A percentile compares a stretch with the other conserved stretches of the same genome.
phyloP scores from a whole-genome alignment of 2,888 invertebrate genomes.

The Trichacis sp. region DNA sequence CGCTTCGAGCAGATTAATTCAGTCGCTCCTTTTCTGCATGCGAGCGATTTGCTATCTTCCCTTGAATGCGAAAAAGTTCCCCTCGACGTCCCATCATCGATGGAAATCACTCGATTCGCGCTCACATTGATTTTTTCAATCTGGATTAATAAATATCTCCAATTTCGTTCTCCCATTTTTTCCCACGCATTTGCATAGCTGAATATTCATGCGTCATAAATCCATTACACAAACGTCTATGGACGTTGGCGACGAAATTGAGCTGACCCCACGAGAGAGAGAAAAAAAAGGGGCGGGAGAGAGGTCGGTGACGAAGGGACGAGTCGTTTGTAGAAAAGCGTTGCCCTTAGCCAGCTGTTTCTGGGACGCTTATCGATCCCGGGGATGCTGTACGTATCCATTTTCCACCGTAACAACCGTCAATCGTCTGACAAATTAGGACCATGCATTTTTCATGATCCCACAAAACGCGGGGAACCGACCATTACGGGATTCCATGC shows the following conservation, averaged over 20 bases:
- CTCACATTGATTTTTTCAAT: not conserved
- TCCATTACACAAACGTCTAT: conserved; percentile 18
- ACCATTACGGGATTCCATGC: conserved; percentile 19
- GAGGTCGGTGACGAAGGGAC: conserved; percentile 16
- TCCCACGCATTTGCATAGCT: conserved; percentile 21
- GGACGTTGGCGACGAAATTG: conserved; percentile 5
- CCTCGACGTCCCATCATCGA: no score
- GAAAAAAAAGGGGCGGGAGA: no score
- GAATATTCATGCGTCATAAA: conserved; percentile 25
- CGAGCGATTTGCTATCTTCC: no score
- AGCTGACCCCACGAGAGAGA: conserved; percentile 3
- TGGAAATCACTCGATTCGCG: conserved; percentile 1
- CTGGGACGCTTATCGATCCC: conserved; percentile 15
- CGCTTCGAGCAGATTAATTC: conserved; percentile 20
- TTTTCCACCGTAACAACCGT: conserved; percentile 29
- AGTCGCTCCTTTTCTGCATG: conserved; percentile 16
- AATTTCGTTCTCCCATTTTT: not conserved
- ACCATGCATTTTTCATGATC: conserved; percentile 34
- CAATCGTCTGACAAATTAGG: conserved; percentile 39
- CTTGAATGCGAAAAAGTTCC: no score
- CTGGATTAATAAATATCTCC: conserved; percentile 3
- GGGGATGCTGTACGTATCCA: not conserved
- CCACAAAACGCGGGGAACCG: conserved; percentile 19
- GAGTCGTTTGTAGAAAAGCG: conserved; percentile 21
- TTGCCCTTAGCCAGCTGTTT: conserved; percentile 12